Base-by-base conservation (phyloP, 1,140 invertebrate genomes). In the Euschistus heros region DNA sequence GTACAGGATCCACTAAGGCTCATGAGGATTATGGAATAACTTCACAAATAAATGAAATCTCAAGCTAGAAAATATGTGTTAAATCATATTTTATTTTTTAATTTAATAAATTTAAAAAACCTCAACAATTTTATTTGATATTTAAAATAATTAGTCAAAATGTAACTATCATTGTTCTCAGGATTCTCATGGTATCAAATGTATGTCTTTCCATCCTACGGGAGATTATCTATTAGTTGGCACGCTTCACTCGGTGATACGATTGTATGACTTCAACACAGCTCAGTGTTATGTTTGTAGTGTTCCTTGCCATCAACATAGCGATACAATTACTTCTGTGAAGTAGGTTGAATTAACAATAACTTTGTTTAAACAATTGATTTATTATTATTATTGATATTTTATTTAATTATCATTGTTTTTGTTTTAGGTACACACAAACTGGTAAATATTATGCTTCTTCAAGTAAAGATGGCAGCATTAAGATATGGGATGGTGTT, bases 401-500 rank as follows among this genome's bases (percentile, higher is more conserved):
- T 59, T 27, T 27, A 13, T 10, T 59, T 59, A 17, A 59, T 59
- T 27, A 20, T 61, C 15, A 37, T 61, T 60, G 4, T 60, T 26
- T 42, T n/a, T 37, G 0, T 22, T 26, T 68, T 66, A 85, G 83
- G 68, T 86, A 86, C 76, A 85, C 88, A 2, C 79, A 84, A 0
- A 87, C 94, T 81, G 87, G 88, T 52, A 87, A 89, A 72, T 80
- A 94, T 50, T 99, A 91, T 78, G 94, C 89, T 0, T 91, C 91
- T 7, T 87, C 86, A 54, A 93, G 94, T 60, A 87, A 89, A 70
- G 97, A 99, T 76, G 97, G 97, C 0, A 82, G 82, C 66, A 94
- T 98, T 17, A 98, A 98, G 77, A 77, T 94, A 1, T 98, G 94
- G 94, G 94, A 97, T 76, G 94, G 90, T 0, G 88, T 98, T 0